Conservation (phyloP, 2,888 invertebrate genomes). For the Hydriomena furcata region DNA sequence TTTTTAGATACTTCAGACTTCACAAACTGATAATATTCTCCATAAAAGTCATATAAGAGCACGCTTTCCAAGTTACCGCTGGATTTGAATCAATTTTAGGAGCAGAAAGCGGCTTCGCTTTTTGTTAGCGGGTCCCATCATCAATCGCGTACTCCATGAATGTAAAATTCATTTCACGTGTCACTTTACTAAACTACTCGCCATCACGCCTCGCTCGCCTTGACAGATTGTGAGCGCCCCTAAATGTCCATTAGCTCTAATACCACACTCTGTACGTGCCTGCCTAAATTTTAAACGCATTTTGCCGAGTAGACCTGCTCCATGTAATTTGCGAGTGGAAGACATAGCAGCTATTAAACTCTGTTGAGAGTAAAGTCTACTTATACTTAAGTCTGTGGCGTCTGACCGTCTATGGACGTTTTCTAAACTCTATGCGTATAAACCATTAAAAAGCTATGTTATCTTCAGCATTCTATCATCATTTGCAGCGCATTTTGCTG, state of each 20-base stretch:
- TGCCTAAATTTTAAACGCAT: slow-evolving; percentile 34
- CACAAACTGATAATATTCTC: no score
- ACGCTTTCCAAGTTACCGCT: not conserved
- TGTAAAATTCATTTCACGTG: slow-evolving; percentile 17
- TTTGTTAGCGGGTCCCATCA: not conserved
- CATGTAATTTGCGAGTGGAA: slow-evolving; percentile 6
- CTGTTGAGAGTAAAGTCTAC: not conserved
- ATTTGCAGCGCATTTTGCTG: no score
- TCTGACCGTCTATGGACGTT: no score
- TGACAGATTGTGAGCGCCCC: slow-evolving; percentile 33
- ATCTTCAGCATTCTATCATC: no score
- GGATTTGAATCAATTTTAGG: slow-evolving; percentile 8
- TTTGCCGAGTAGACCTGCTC: slow-evolving; percentile 17
- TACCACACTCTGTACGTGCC: slow-evolving; percentile 31
- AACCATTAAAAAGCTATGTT: no score
- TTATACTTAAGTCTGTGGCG: not conserved
- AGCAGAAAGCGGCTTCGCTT: not conserved
- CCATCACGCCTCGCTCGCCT: slow-evolving; percentile 21
- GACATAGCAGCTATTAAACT: not conserved
- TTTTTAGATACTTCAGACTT: no score
- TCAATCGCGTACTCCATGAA: slow-evolving; percentile 15
- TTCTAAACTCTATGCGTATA: no score
- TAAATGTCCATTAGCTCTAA: slow-evolving; percentile 38
- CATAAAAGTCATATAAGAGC: not conserved
- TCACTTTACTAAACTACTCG: slow-evolving; percentile 23